Conservation (phyloP, 2,797 vertebrate species). For the Ptychadena robeensis region DNA sequence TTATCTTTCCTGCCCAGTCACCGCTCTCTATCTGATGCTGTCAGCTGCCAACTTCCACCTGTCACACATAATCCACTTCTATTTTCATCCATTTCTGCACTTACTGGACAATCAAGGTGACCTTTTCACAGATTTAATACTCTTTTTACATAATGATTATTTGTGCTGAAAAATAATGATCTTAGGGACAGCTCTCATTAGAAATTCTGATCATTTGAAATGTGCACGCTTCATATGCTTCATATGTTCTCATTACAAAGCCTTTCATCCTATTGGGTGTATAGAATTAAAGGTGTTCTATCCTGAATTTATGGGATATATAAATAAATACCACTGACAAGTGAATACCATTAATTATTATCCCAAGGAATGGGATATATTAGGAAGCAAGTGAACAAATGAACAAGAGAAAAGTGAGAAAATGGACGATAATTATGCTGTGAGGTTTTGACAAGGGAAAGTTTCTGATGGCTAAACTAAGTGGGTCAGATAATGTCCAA, state of each 20-base stretch:
- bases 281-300: neutral
- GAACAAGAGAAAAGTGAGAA: too few species aligned
- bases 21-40: conserved; percentile 23
- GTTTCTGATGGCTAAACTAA: too few species aligned
- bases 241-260: conserved; percentile 19
- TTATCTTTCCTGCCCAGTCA: conserved; percentile 38
- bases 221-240: conserved; percentile 10
- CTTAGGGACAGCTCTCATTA: conserved; percentile 8
- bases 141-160: conserved; percentile 15
- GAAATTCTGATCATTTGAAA: conserved; percentile 23
- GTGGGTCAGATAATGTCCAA: too few species aligned
- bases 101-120: conserved; percentile 51
- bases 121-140: conserved; percentile 29
- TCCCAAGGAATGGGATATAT: too few species aligned
- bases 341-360: too few species aligned
- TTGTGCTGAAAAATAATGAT: conserved; percentile 16
- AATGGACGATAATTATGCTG: too few species aligned
- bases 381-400: too few species aligned
- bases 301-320: too few species aligned
- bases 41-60: conserved; percentile 46
- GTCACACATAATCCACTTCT: conserved; percentile 58
- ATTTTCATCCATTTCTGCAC: conserved; percentile 41
- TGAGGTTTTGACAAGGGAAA: too few species aligned
- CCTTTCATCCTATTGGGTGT: neutral
- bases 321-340: too few species aligned